Percentiles rank a stretch among this genome's conserved stretches.
Evolutionary conservation across 2,888 invertebrate genomes (phyloP).

Genomic region (Thalpophila matura): DNA sequence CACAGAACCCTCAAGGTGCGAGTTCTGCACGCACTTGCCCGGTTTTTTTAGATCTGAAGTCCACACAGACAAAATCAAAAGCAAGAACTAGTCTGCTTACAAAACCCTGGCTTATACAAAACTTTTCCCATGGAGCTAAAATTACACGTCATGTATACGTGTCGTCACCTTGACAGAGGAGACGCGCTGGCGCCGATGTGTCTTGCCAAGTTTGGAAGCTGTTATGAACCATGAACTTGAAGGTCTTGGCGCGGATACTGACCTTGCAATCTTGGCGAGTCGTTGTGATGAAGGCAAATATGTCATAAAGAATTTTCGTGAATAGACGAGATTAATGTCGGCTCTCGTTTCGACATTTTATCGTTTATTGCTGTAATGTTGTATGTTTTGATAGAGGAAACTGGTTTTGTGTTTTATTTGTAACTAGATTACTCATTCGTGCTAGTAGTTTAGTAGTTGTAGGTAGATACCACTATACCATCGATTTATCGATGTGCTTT

Average conservation of each 20-base stretch:
- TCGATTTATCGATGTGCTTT: too few relatives aligned
- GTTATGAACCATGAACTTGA: constrained; percentile 57
- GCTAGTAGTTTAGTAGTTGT: too few relatives aligned
- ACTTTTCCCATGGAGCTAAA: constrained; percentile 15
- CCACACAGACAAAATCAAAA: neutral
- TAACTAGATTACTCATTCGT: too few relatives aligned
- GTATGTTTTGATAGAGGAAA: too few relatives aligned
- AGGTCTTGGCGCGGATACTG: constrained; percentile 44
- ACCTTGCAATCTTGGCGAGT: constrained; percentile 45
- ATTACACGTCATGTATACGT: neutral
- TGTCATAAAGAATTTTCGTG: neutral
- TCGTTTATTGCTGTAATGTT: neutral
- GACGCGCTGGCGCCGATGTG: constrained; percentile 48
- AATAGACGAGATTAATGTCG: constrained; percentile 1
- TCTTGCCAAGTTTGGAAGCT: constrained; percentile 51
- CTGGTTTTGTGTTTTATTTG: too few relatives aligned
- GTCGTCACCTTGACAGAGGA: constrained; percentile 16
- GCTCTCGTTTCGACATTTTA: neutral
- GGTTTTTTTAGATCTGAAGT: too few relatives aligned
- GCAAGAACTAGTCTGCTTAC: neutral
- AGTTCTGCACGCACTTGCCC: too few relatives aligned
- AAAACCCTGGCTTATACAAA: neutral
- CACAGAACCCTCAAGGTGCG: too few relatives aligned
- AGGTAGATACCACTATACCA: too few relatives aligned
- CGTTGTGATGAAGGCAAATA: constrained; percentile 13